phyloP scores from a whole-genome alignment of 1,140 invertebrate genomes.

The Probaryconus sp. region DNA sequence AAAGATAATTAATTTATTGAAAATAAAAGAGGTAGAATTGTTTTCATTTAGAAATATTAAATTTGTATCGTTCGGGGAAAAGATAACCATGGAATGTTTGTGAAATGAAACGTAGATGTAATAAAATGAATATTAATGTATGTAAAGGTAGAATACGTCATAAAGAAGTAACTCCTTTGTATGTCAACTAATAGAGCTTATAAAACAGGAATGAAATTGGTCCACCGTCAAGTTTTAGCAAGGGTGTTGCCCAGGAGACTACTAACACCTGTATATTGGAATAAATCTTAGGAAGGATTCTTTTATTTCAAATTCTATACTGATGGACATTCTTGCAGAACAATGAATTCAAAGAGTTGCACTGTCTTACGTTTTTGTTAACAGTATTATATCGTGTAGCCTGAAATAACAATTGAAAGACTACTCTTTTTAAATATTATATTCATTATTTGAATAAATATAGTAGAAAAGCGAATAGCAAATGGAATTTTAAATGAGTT shows the following conservation, averaged over 20 bases:
- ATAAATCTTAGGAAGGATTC: slow-evolving; percentile 39
- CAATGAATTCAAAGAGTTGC: slow-evolving; percentile 24
- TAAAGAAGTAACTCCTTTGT: slow-evolving; percentile 35
- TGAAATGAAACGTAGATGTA: no score
- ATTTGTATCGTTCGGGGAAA: no score
- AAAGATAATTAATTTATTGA: no score
- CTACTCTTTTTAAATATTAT: no score
- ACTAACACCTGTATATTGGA: slow-evolving; percentile 64
- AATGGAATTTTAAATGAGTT: no score
- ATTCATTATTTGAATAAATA: no score
- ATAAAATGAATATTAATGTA: slow-evolving; percentile 12
- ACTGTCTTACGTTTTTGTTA: slow-evolving; percentile 10
- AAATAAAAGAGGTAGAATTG: no score
- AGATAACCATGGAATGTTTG: no score
- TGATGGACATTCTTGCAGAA: slow-evolving; percentile 34
- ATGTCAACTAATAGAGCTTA: slow-evolving; percentile 22
- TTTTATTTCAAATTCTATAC: slow-evolving; percentile 33
- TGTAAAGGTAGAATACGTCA: no score
- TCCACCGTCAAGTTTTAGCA: slow-evolving; percentile 39
- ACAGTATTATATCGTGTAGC: slow-evolving; percentile 3
- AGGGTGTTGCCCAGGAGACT: slow-evolving; percentile 69
- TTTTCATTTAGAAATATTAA: no score
- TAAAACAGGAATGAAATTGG: slow-evolving; percentile 44
- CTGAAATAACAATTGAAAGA: background rate
- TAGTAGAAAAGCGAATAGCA: no score